Evolutionary conservation across 2,888 invertebrate genomes (phyloP).

Genomic region (Dexiosoma caninum): DNA sequence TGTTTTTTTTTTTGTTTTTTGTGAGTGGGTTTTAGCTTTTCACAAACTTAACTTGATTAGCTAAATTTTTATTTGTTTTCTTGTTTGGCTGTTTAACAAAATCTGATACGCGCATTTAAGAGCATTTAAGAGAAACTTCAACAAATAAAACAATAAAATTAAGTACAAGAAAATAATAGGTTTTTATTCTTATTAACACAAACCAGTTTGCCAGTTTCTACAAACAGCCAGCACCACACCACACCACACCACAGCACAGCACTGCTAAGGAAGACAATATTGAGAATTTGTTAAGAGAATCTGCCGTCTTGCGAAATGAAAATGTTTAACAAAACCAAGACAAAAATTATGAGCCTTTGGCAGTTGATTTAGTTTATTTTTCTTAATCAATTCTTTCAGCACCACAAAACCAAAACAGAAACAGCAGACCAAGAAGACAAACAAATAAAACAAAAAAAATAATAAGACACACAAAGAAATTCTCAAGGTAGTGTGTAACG

Average conservation of each 20-base stretch:
- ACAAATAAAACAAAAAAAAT: too few relatives aligned
- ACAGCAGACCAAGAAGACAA: background rate
- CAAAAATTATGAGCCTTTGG: conserved; percentile 58
- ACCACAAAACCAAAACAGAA: conserved; percentile 18
- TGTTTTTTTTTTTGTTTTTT: too few relatives aligned
- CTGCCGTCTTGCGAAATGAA: conserved; percentile 14
- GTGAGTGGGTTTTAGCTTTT: conserved; percentile 1
- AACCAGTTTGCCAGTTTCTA: too few relatives aligned
- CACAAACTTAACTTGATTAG: conserved; percentile 57
- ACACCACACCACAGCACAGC: background rate
- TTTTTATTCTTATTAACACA: conserved; percentile 1
- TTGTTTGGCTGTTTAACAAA: background rate
- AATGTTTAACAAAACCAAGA: conserved; percentile 25
- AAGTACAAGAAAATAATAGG: background rate
- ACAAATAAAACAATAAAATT: conserved; percentile 28
- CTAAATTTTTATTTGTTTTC: conserved; percentile 25
- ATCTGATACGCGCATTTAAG: conserved; percentile 47
- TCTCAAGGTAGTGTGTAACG: conserved; percentile 15
- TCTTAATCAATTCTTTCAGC: background rate
- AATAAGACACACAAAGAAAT: background rate
- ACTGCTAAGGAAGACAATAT: conserved; percentile 6
- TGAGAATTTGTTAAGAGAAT: conserved; percentile 9
- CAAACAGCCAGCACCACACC: too few relatives aligned
- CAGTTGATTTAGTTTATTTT: conserved; percentile 15
- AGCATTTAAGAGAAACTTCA: conserved; percentile 32